A percentile compares a stretch with the other conserved stretches of the same genome.
These are phyloP conservation scores for Pocillopora meandrina DNA, from an alignment of 92 coral and sea anemone genomes.

Conservation along the genomic window DNA sequence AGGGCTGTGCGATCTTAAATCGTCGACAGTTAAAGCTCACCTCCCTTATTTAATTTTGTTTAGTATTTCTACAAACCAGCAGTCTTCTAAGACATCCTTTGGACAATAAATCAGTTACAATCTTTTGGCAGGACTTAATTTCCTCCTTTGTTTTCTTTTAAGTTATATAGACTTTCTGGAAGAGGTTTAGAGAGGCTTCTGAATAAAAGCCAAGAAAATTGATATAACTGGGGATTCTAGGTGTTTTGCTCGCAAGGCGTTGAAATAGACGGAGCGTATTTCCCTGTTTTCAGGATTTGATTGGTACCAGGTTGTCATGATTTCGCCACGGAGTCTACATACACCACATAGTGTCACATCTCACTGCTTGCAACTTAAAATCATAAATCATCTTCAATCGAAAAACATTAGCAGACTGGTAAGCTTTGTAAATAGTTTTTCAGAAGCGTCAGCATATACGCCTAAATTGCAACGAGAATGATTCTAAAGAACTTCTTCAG, in stretches of 20 bases:
- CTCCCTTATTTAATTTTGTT: not conserved
- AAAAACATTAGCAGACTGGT: conserved; percentile 27
- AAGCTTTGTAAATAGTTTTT: conserved; percentile 24
- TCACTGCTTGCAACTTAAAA: conserved; percentile 41
- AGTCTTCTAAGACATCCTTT: too few relatives aligned
- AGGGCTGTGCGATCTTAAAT: not conserved
- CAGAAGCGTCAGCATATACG: conserved; percentile 6
- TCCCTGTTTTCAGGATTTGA: conserved; percentile 2
- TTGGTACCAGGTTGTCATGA: conserved; percentile 18
- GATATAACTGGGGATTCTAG: too few relatives aligned
- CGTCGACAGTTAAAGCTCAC: not conserved
- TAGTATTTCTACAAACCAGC: too few relatives aligned
- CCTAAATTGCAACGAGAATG: not conserved
- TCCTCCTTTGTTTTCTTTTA: not conserved
- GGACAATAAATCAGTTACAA: too few relatives aligned
- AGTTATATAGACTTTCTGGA: too few relatives aligned
- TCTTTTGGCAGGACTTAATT: not conserved
- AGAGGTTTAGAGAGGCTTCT: too few relatives aligned
- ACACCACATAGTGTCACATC: conserved; percentile 29
- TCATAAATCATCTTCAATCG: conserved; percentile 69
- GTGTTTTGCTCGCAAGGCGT: not conserved
- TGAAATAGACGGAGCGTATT: not conserved
- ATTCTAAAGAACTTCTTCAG: not conserved
- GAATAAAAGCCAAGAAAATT: too few relatives aligned
- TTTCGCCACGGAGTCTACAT: conserved; percentile 47